phyloP scores from a whole-genome alignment of 2,888 invertebrate genomes.

The Emesis furor region DNA sequence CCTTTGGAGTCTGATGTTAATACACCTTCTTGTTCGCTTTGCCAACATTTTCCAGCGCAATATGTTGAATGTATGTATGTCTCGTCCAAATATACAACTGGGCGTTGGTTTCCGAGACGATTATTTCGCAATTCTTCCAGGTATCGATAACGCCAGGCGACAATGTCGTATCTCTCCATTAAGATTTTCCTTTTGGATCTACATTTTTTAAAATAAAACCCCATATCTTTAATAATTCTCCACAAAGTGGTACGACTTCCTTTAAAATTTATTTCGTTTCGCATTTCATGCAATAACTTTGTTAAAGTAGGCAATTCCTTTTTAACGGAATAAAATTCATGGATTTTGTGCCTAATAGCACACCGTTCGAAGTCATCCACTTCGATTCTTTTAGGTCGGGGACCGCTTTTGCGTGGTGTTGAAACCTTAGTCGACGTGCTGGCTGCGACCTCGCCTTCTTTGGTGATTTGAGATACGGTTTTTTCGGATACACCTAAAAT shows the following conservation, averaged over 20 bases:
- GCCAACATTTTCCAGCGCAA: too few species aligned
- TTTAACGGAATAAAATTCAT: conserved; percentile 24
- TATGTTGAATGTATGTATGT: conserved; percentile 15
- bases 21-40: too few species aligned
- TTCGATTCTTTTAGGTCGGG: too few species aligned
- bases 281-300: conserved; percentile 24
- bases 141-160: conserved; percentile 20
- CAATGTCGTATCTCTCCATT: conserved; percentile 25
- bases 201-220: conserved; percentile 26
- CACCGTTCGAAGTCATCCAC: not conserved
- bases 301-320: conserved; percentile 23
- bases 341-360: conserved; percentile 9
- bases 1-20: too few species aligned
- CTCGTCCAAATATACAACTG: conserved; percentile 16
- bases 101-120: conserved; percentile 13
- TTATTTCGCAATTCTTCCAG: conserved; percentile 15
- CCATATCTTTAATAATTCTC: not conserved
- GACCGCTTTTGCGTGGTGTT: too few species aligned
- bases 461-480: too few species aligned
- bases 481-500: too few species aligned
- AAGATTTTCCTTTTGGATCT: conserved; percentile 15
- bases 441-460: too few species aligned
- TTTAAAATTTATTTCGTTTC: conserved; percentile 27
- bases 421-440: too few species aligned
- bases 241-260: conserved; percentile 1